Conservation (phyloP, 2,797 vertebrate species). For the Smutsia temminckii region DNA sequence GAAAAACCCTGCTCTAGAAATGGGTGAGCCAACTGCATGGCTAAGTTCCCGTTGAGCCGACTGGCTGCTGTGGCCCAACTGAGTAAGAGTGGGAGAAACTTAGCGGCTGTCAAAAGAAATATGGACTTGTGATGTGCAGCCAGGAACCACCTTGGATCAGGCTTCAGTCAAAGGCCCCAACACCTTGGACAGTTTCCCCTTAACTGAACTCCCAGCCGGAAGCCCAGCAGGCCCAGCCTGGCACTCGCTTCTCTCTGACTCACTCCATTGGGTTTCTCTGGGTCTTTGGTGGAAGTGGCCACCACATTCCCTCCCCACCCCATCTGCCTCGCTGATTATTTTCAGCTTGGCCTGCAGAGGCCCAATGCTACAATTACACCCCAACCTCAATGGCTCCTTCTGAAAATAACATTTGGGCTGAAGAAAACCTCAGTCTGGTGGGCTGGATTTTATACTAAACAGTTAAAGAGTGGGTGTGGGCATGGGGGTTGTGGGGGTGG, state of each 20-base stretch:
- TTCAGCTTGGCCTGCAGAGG: conserved; percentile 84
- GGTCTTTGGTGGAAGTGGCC: conserved; percentile 71
- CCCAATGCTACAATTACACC: conserved; percentile 86
- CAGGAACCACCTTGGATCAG: conserved; percentile 61
- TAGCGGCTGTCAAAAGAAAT: conserved; percentile 27
- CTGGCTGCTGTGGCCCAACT: not conserved
- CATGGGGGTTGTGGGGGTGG: conserved; percentile 66
- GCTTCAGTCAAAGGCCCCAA: conserved; percentile 48
- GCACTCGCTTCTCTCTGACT: conserved; percentile 73
- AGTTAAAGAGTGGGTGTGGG: conserved; percentile 87
- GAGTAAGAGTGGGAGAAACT: conserved; percentile 30
- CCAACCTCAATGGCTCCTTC: conserved; percentile 87
- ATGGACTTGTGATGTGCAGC: conserved; percentile 23
- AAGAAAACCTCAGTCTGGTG: conserved; percentile 89
- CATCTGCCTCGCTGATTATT: conserved; percentile 85
- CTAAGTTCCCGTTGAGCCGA: not conserved
- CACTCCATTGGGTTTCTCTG: conserved; percentile 57
- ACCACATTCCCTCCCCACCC: conserved; percentile 79
- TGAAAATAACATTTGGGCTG: conserved; percentile 87
- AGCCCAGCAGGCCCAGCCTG: conserved; percentile 48
- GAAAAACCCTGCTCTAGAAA: not conserved
- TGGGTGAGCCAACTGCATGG: conserved; percentile 4
- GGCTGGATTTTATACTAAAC: conserved; percentile 87
- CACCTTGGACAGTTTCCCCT: conserved; percentile 73
- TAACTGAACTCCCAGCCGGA: conserved; percentile 63